Conservation (phyloP, 1,140 invertebrate species). For the Leptinotarsa undecemlineata region DNA sequence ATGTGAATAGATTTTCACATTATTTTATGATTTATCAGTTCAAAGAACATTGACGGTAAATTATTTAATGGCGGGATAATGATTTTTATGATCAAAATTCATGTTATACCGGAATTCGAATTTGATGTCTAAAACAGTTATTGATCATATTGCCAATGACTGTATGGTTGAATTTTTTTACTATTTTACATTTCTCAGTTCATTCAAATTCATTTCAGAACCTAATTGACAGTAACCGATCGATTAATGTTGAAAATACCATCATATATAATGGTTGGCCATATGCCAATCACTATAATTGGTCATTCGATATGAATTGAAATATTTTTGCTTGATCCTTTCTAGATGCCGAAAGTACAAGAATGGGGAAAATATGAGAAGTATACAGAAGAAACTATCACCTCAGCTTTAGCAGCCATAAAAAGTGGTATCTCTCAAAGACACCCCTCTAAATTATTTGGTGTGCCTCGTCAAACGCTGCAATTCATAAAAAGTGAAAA, state of each 20-base stretch:
- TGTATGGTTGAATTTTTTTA: background rate
- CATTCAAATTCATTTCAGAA: background rate
- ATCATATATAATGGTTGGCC: background rate
- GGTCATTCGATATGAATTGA: background rate
- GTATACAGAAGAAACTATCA: background rate
- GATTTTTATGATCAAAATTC: background rate
- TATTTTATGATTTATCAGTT: background rate
- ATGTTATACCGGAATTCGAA: background rate
- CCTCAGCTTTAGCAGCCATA: background rate
- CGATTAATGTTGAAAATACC: background rate
- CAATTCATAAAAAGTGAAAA: background rate
- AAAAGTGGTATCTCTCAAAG: too few species aligned
- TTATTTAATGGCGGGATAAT: background rate
- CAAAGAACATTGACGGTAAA: background rate
- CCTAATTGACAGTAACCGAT: background rate
- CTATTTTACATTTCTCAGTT: background rate
- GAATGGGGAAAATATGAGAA: background rate
- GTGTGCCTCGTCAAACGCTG: background rate
- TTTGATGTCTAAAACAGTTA: background rate
- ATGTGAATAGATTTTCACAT: background rate
- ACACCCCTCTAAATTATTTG: too few species aligned
- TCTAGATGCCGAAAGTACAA: background rate
- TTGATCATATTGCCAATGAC: background rate
- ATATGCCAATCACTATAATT: background rate
- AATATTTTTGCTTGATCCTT: background rate